Base-by-base conservation (phyloP, 2,888 invertebrate genomes). In the Diploptera punctata region DNA sequence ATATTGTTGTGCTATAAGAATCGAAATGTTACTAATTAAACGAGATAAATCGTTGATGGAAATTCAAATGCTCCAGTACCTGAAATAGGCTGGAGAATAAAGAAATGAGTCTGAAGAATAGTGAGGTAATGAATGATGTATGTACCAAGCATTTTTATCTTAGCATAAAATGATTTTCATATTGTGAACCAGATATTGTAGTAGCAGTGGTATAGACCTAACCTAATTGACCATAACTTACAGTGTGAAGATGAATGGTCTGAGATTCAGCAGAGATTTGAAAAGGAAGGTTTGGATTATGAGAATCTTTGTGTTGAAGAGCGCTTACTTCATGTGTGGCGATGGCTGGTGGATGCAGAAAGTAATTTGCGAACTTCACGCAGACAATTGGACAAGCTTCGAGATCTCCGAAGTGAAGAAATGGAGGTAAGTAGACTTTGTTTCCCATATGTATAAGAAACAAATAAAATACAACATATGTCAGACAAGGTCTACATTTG, bases 331-430 rank as follows among this genome's bases (percentile, higher is more conserved):
- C 81, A 82, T 76, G 80, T 83, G 31, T 83, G 83, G 83, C 77
- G 83, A 57, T 83, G 83, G 83, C 76, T 83, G 60, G 81, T 81
- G 24, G 83, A 83, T 77, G 82, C 83, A 29, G 83, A 83, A 76
- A 82, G 80, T 67, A 83, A 83, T 77, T 77, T 82, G 29, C 79
- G 80, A 47, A 82, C 82, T 44, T 80, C 81, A 1, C 76, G 83
- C 21, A 80, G 81, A 75, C 82, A 82, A 78, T 77, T 82, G 70
- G 83, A 83, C 74, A 83, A 83, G 77, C 76, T 83, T 21, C 79
- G 81, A 68, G 80, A 81, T 70, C 80, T 83, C 69, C 81, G 82
- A 71, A 79, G 81, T 76, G 81, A 83, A 76, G 83, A 83, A 76
- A 78, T 83, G 73, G 81, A 81, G 78, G 82, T 81, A 73, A n/a